Conservation (phyloP, 2,113 vertebrate genomes). For the Sceloporus undulatus region DNA sequence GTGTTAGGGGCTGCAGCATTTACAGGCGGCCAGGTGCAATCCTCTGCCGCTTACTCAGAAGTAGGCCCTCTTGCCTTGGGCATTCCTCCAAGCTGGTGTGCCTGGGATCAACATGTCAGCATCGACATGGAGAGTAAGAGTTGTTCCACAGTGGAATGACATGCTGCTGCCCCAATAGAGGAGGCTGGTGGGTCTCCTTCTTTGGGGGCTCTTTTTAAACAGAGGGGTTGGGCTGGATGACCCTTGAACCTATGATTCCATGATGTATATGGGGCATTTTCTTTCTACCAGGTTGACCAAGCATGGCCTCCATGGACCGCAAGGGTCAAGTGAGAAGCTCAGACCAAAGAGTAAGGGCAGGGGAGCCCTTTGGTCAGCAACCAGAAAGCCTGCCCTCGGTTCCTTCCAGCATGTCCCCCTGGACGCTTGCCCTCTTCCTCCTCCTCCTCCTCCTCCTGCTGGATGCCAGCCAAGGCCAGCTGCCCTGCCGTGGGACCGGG, state of each 20-base stretch:
- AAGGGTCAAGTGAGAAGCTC: not conserved
- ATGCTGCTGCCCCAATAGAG: too few species aligned
- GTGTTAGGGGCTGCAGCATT: not conserved
- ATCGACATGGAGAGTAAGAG: too few species aligned
- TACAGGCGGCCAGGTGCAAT: not conserved
- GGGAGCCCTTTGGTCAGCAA: not conserved
- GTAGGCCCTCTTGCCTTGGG: not conserved
- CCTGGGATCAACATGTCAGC: too few species aligned
- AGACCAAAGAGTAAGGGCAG: not conserved
- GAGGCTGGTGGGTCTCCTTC: too few species aligned
- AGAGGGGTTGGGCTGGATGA: too few species aligned
- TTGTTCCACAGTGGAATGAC: too few species aligned
- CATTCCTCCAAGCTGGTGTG: not conserved
- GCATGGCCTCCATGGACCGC: not conserved
- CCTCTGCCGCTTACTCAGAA: not conserved
- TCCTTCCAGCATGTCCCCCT: conserved; percentile 5
- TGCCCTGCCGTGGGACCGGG: conserved; percentile 15
- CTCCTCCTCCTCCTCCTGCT: conserved; percentile 51
- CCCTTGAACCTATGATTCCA: too few species aligned
- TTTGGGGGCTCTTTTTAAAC: too few species aligned
- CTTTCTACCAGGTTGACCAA: not conserved
- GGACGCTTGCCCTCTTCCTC: not conserved
- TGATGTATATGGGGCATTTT: not conserved
- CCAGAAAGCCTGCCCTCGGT: not conserved
- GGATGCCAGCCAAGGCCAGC: conserved; percentile 23